A percentile compares a stretch with the other conserved stretches of the same genome.
Evolutionary conservation across 2,113 vertebrate species (phyloP).

Genomic region (Bufo bufo): DNA sequence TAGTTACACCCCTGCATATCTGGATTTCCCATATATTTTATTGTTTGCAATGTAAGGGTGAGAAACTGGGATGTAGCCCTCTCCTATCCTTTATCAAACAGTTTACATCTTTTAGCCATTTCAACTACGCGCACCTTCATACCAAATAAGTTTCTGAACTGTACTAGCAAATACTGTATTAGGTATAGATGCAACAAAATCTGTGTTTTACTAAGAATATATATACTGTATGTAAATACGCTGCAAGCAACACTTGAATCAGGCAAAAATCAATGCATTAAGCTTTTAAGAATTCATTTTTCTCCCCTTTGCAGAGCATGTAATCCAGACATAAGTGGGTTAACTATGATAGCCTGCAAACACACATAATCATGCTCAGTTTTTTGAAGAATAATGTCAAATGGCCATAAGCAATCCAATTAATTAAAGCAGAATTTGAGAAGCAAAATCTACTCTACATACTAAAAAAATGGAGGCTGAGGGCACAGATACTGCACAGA

Average conservation of each 20-base stretch:
- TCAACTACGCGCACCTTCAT: neutral
- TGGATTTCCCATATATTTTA: no score
- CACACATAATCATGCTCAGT: neutral
- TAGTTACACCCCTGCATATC: no score
- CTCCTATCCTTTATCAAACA: no score
- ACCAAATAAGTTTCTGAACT: neutral
- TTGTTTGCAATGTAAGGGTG: no score
- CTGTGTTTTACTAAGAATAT: neutral
- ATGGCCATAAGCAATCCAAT: conserved; percentile 30
- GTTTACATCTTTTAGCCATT: no score
- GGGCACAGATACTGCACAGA: neutral
- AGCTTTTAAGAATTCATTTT: neutral
- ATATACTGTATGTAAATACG: no score
- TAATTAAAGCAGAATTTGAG: conserved; percentile 5
- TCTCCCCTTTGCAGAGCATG: neutral
- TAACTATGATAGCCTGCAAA: neutral
- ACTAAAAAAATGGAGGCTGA: neutral
- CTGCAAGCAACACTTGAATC: neutral
- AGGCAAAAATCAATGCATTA: neutral
- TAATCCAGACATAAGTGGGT: neutral
- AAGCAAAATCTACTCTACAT: neutral
- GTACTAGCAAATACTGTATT: neutral
- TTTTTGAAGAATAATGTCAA: conserved; percentile 20
- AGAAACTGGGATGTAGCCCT: no score
- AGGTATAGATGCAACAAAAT: neutral